Evolutionary conservation across 2,113 vertebrate species (phyloP).

Genomic region (Tenebrosternarchus preto): DNA sequence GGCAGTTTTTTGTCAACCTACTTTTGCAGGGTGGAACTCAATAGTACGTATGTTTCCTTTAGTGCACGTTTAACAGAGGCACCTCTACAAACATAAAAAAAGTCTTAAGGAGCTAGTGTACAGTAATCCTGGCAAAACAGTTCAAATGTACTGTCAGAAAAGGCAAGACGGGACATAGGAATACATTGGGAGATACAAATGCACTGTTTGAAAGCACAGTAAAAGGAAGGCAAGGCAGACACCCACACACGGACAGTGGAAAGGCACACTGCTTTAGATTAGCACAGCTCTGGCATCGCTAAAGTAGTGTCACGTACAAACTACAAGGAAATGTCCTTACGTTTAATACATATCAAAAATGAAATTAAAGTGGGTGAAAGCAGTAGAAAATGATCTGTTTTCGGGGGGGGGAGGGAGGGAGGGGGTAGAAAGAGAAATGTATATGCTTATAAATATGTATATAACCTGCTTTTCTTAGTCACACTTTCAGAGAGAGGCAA

Average conservation of each 20-base stretch:
- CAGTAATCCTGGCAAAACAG: slow-evolving; percentile 28
- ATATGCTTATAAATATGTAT: not conserved
- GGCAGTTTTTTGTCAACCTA: slow-evolving; percentile 4
- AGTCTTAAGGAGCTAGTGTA: slow-evolving; percentile 2
- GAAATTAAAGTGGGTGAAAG: slow-evolving; percentile 56
- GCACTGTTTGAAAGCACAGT: slow-evolving; percentile 20
- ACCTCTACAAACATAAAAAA: slow-evolving; percentile 20
- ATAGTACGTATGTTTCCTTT: not conserved
- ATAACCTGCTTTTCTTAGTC: slow-evolving; percentile 18
- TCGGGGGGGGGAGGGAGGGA: not conserved
- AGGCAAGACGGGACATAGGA: slow-evolving; percentile 2
- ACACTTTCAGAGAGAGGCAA: slow-evolving; percentile 18
- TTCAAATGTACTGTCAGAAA: slow-evolving; percentile 36
- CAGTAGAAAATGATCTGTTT: slow-evolving; percentile 17
- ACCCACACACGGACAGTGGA: slow-evolving; percentile 67
- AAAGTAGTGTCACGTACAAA: slow-evolving; percentile 60
- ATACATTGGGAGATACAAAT: slow-evolving; percentile 22
- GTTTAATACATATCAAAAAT: slow-evolving; percentile 52
- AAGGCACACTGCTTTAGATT: slow-evolving; percentile 77
- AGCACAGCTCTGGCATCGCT: slow-evolving; percentile 58
- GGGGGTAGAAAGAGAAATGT: too few relatives aligned
- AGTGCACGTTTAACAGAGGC: slow-evolving; percentile 22
- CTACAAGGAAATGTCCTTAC: slow-evolving; percentile 33
- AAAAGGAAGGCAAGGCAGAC: slow-evolving; percentile 59
- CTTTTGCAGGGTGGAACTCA: not conserved